phyloP scores from a whole-genome alignment of 2,113 vertebrate species.

The Psilopogon haemacephalus region DNA sequence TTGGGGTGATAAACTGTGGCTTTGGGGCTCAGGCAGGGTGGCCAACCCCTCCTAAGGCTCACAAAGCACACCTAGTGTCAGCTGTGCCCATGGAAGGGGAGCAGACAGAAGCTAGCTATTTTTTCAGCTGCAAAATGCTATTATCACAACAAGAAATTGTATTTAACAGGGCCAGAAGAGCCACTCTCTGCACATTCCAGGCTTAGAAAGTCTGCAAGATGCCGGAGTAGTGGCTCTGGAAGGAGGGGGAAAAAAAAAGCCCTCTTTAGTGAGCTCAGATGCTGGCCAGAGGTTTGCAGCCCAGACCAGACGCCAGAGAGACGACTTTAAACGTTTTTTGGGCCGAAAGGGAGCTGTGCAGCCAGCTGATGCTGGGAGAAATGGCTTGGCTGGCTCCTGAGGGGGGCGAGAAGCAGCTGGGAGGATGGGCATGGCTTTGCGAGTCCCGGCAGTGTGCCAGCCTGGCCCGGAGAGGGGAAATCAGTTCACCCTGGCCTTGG shows the following conservation, averaged over 20 bases:
- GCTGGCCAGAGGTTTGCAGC: slow-evolving; percentile 5
- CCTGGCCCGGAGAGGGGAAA: background rate
- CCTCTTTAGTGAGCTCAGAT: slow-evolving; percentile 5
- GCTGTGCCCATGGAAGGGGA: background rate
- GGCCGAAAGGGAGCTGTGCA: background rate
- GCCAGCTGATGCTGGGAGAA: background rate
- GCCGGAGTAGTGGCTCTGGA: accelerated
- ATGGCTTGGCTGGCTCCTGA: background rate
- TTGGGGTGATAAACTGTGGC: background rate
- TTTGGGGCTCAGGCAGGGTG: background rate
- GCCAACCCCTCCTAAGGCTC: background rate
- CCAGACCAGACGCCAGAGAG: background rate
- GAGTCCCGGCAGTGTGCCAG: background rate
- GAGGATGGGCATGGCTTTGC: background rate
- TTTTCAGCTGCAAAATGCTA: background rate
- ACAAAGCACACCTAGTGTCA: background rate
- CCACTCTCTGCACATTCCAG: background rate
- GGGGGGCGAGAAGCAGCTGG: background rate
- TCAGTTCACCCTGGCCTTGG: background rate
- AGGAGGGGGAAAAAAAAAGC: background rate
- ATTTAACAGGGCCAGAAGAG: background rate
- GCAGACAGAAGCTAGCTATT: background rate
- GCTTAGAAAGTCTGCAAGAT: background rate
- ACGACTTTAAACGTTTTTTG: background rate
- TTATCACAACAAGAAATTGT: background rate